Percentiles rank a stretch among this genome's conserved stretches.
Conservation (phyloP, 2,113 vertebrate species). For the Nettapus auritus region DNA sequence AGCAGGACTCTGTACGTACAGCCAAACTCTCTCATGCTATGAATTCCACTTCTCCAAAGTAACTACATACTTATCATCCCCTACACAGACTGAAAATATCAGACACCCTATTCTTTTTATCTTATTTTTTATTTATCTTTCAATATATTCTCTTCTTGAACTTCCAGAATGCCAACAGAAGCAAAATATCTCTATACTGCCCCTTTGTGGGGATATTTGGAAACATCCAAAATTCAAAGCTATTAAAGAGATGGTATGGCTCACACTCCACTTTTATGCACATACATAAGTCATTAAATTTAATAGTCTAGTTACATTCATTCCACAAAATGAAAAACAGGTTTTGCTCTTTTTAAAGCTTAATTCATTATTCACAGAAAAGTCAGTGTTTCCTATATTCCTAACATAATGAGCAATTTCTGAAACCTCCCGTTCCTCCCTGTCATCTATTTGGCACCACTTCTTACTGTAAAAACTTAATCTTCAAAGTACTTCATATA, state of each 20-base stretch:
- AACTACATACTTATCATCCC: background rate
- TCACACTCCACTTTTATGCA: background rate
- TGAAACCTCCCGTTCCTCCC: background rate
- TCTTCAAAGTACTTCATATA: background rate
- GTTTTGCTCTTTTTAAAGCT: background rate
- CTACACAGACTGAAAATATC: background rate
- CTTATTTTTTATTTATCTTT: background rate
- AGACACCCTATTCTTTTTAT: background rate
- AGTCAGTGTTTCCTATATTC: background rate
- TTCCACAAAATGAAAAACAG: background rate
- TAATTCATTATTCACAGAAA: background rate
- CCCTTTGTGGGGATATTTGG: constrained; percentile 46
- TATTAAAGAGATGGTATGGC: background rate
- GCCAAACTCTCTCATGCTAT: background rate
- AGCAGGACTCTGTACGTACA: background rate
- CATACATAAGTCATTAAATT: constrained; percentile 27
- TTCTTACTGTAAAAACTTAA: background rate
- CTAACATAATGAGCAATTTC: background rate
- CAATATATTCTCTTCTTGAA: background rate
- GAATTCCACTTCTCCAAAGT: background rate
- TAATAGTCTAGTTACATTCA: background rate
- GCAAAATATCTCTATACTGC: background rate
- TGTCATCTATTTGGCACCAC: background rate
- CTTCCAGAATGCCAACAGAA: background rate
- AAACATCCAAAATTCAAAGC: background rate